phyloP scores from a whole-genome alignment of 53 echinoderm and acorn worm genomes.

The Crossaster papposus region DNA sequence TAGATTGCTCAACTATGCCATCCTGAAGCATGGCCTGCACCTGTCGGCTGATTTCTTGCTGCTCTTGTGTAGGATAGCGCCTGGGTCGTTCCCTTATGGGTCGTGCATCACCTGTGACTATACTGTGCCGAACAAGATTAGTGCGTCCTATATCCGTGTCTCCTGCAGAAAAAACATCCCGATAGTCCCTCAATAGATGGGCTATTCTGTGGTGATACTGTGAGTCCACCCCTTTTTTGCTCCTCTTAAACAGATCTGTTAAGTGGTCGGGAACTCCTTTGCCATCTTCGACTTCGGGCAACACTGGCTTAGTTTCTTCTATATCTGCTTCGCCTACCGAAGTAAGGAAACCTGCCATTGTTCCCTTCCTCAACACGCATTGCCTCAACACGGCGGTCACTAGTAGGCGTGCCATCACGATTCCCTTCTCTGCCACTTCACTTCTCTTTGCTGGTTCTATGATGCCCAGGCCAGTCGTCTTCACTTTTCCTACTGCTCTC shows the following conservation, averaged over 20 bases:
- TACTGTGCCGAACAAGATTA: conserved; percentile 42
- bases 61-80: conserved; percentile 35
- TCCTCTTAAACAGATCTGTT: conserved; percentile 34
- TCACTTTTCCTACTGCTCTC: background rate
- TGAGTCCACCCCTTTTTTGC: conserved; percentile 16
- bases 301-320: background rate
- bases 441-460: conserved; percentile 44
- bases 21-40: conserved; percentile 10
- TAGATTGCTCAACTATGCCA: conserved; percentile 21
- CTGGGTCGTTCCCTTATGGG: conserved; percentile 55
- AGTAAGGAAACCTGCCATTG: conserved; percentile 28
- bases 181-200: conserved; percentile 38
- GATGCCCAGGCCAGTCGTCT: background rate
- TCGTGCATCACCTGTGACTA: conserved; percentile 48
- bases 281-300: background rate
- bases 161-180: conserved; percentile 47
- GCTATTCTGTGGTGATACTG: conserved; percentile 29
- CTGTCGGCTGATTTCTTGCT: conserved; percentile 1
- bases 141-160: conserved; percentile 60
- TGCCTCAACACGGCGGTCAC: conserved; percentile 20
- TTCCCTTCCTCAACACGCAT: conserved; percentile 31
- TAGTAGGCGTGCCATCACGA: conserved; percentile 58
- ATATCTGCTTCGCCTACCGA: conserved; percentile 44
- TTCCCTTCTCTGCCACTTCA: conserved; percentile 30
- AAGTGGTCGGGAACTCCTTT: conserved; percentile 43